A percentile compares a stretch with the other conserved stretches of the same genome.
These are phyloP conservation scores for Ecliptopera silaceata DNA, from an alignment of 2,888 invertebrate species.

Conservation along the genomic window DNA sequence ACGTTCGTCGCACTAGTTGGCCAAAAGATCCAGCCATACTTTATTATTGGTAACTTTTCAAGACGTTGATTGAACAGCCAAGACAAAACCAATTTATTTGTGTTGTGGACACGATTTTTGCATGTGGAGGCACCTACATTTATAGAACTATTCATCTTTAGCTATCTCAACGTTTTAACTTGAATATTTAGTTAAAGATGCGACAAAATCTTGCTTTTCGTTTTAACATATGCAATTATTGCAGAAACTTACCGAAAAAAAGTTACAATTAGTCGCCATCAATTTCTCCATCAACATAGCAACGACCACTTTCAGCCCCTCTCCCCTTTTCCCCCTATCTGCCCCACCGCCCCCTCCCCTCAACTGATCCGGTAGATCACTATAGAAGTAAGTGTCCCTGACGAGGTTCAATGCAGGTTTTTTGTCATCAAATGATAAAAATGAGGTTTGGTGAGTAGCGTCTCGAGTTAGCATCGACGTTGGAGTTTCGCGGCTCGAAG, in stretches of 20 bases:
- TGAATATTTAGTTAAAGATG: no score
- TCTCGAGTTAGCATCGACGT: constrained; percentile 55
- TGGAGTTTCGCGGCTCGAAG: constrained; percentile 52
- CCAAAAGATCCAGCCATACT: no score
- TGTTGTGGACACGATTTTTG: no score
- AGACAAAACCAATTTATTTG: no score
- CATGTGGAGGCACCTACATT: no score
- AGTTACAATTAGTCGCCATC: constrained; percentile 85
- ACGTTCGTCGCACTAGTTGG: no score
- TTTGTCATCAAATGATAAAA: constrained; percentile 54
- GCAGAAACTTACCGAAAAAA: constrained; percentile 83
- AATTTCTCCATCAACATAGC: constrained; percentile 67
- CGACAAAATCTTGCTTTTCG: no score
- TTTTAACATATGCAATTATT: background rate
- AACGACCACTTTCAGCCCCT: constrained; percentile 49
- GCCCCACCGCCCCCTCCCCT: constrained; percentile 37
- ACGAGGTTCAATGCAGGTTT: constrained; percentile 58
- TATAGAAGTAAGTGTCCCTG: constrained; percentile 66
- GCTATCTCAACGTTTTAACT: no score
- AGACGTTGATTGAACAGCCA: no score
- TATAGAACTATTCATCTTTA: no score
- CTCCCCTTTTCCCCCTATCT: constrained; percentile 14
- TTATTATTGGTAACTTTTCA: no score
- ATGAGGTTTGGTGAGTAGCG: constrained; percentile 53
- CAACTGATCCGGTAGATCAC: constrained; percentile 63